These are phyloP conservation scores for Popillia japonica DNA, from an alignment of 1,140 invertebrate species.

Conservation along the genomic window DNA sequence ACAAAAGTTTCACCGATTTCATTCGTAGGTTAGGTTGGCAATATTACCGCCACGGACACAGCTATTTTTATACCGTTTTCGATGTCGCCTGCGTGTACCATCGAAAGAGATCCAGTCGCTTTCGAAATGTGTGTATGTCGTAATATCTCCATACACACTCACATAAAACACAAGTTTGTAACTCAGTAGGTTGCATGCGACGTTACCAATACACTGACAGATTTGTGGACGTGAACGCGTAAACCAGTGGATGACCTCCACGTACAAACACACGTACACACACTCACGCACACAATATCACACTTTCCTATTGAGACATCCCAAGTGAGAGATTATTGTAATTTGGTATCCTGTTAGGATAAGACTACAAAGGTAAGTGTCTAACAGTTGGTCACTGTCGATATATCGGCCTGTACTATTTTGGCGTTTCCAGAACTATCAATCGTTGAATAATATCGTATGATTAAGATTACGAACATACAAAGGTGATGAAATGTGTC, in stretches of 20 bases:
- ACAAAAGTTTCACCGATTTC: constrained; percentile 30
- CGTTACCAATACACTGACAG: constrained; percentile 30
- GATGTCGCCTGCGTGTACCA: constrained; percentile 28
- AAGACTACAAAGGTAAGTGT: constrained; percentile 21
- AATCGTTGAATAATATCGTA: neutral
- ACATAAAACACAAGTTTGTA: constrained; percentile 37
- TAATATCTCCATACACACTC: constrained; percentile 29
- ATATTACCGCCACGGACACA: constrained; percentile 8
- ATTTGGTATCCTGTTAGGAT: constrained; percentile 29
- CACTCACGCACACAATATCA: constrained; percentile 14
- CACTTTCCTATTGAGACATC: constrained; percentile 38
- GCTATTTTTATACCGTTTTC: constrained; percentile 30
- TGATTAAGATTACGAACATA: neutral
- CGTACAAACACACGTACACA: constrained; percentile 24
- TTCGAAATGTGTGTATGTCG: constrained; percentile 30
- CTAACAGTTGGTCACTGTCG: constrained; percentile 22
- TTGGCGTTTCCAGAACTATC: constrained; percentile 13
- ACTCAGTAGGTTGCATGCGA: constrained; percentile 27
- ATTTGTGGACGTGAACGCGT: constrained; percentile 37
- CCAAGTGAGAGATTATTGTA: constrained; percentile 26
- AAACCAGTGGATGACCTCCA: constrained; percentile 33
- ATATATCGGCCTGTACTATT: constrained; percentile 2
- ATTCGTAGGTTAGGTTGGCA: constrained; percentile 2
- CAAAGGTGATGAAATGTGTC: neutral
- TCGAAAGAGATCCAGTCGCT: constrained; percentile 31